Conservation (phyloP, 2,797 vertebrate genomes). For the Lepilemur septentrionalis region DNA sequence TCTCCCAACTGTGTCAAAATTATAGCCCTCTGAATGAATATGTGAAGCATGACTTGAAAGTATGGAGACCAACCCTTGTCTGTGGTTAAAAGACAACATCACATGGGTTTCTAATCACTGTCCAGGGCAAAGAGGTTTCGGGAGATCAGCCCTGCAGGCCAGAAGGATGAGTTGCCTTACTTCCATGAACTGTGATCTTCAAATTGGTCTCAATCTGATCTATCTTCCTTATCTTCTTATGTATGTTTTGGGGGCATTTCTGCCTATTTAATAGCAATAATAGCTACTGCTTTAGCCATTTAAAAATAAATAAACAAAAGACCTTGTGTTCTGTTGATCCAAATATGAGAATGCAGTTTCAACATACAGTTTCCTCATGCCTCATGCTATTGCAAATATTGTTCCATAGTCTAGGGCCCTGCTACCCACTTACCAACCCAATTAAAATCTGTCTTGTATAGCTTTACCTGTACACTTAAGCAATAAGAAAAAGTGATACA, state of each 20-base stretch:
- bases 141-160: neutral
- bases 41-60: neutral
- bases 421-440: neutral
- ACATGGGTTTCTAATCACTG: neutral
- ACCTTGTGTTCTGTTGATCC: neutral
- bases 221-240: neutral
- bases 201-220: neutral
- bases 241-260: constrained; percentile 14
- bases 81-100: constrained; percentile 23
- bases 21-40: constrained; percentile 40
- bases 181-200: neutral
- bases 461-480: neutral
- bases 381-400: neutral
- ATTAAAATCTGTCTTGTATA: neutral
- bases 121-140: neutral
- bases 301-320: constrained; percentile 28
- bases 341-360: neutral
- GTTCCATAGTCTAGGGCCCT: neutral
- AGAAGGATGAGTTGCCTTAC: neutral
- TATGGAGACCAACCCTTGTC: neutral
- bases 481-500: neutral
- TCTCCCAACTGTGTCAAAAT: constrained; percentile 65
- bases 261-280: neutral
- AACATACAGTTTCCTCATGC: neutral
- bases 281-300: constrained; percentile 1